Evolutionary conservation across 2,888 invertebrate species (phyloP).

Genomic region (Odontomyia ornata): DNA sequence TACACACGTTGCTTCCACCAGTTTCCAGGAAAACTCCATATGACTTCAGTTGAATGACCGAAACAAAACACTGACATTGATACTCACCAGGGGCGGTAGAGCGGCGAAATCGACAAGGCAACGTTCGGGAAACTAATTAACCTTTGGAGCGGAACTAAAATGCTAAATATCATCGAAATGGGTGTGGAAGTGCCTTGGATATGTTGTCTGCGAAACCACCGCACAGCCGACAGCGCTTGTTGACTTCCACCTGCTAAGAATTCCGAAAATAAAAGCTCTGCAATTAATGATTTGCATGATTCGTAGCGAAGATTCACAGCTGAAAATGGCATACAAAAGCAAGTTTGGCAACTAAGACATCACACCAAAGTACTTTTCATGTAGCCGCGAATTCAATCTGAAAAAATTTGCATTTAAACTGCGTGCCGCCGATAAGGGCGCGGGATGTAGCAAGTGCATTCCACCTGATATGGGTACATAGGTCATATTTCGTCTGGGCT

Average conservation of each 20-base stretch:
- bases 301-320: too few species aligned
- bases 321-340: too few species aligned
- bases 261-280: too few species aligned
- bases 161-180: constrained; percentile 9
- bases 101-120: neutral
- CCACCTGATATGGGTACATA: neutral
- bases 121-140: constrained; percentile 17
- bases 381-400: neutral
- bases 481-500: constrained; percentile 5
- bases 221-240: neutral
- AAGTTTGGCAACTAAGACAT: neutral
- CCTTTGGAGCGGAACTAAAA: constrained; percentile 33
- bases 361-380: neutral
- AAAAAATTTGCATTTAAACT: neutral
- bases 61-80: constrained; percentile 27
- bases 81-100: constrained; percentile 14
- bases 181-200: neutral
- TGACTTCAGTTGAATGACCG: constrained; percentile 34
- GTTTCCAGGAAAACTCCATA: constrained; percentile 27
- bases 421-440: too few species aligned
- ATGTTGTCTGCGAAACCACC: too few species aligned
- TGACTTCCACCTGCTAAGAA: neutral
- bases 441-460: too few species aligned
- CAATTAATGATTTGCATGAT: too few species aligned
- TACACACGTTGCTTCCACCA: constrained; percentile 5